Evolutionary conservation across 2,797 vertebrate species (phyloP), one percentile per base, ranked within the genome.

Genomic region (Micromesistius poutassou): DNA sequence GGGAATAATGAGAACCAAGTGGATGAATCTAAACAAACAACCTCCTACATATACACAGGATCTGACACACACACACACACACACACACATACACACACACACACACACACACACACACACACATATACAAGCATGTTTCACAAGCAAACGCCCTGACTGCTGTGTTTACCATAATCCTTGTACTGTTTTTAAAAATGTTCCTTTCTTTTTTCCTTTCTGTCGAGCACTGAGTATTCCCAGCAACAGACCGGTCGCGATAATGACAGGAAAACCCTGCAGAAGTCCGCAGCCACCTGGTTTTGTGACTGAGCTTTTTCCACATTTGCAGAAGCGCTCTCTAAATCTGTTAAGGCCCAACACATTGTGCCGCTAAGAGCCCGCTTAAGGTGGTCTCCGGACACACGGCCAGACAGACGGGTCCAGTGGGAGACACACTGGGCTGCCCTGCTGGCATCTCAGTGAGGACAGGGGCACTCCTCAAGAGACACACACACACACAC

Each of bases 301-400:
- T 25, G 76, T 30, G 36, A 78, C 66, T 79, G 72, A 81, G 36
- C 74, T 85, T 82, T 84, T 82, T 79, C 71, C 79, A 81, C 74
- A 71, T 79, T 75, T 77, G 76, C 70, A 66, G 80, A 77, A 62
- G 30, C 74, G 70, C 68, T 31, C 71, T 36, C 73, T 84, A 85
- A 86, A 83, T 79, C 79, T 79, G 81, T 75, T 83, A 25, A 25
- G n/a, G 55, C 40, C 40, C 1, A 42, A 42, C 40, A 42, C 40
- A 16, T 42, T 42, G 40, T 13, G 13, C 40, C 12, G 40, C 10
- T 12, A 16, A 42, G 40, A 42, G 40, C 40, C 40, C 40, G 40
- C 40, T 42, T 42, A 42, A 50, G 19, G 46, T 19, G 46, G 46
- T 19, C 46, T 50, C 19, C 22, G 14, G 55, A 62, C 22, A 1